Evolutionary conservation across 2,797 vertebrate genomes (phyloP), one percentile per base, ranked within the genome.

Genomic region (Denticeps clupeoides): DNA sequence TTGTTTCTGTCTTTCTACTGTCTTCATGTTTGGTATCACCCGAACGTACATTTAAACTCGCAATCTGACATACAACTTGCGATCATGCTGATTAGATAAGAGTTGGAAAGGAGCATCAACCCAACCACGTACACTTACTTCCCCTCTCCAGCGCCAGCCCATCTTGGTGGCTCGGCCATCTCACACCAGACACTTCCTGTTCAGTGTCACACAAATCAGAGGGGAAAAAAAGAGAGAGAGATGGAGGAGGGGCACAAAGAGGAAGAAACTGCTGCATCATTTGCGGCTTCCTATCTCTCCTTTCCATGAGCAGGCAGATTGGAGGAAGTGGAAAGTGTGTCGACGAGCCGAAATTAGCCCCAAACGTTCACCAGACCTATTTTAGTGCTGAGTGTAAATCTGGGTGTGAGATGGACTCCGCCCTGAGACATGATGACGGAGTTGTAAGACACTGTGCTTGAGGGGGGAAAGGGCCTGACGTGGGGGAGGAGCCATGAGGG

Each of bases 291-390:
- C 78, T 84, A 81, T 82, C 80, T 75, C 75, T 73, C 71, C 74
- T 79, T 84, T 85, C 84, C 82, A 82, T 82, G 76, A 81, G 70
- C 71, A 62, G 63, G 67, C 77, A 80, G 76, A 82, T 79, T 73
- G 72, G 72, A 44, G 77, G 75, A 74, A 72, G 69, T 66, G 76
- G 77, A 82, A 81, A 81, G 49, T 65, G 63, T 47, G 64, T 68
- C 64, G 58, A 61, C 57, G 56, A 71, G 64, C 73, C 65, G 49
- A 72, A 82, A 53, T 63, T 62, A 60, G 53, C 49, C 49, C 24
- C 41, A 52, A 78, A 80, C 72, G 70, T 61, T 70, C 63, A 67
- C 56, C 51, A 60, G 2, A 10, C 19, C 81, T 86, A 83, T 83
- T 80, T 82, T 80, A 79, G 74, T 72, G 68, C 67, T 61, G 71